phyloP scores from a whole-genome alignment of 2,797 vertebrate species.

The Pempheris klunzingeri region DNA sequence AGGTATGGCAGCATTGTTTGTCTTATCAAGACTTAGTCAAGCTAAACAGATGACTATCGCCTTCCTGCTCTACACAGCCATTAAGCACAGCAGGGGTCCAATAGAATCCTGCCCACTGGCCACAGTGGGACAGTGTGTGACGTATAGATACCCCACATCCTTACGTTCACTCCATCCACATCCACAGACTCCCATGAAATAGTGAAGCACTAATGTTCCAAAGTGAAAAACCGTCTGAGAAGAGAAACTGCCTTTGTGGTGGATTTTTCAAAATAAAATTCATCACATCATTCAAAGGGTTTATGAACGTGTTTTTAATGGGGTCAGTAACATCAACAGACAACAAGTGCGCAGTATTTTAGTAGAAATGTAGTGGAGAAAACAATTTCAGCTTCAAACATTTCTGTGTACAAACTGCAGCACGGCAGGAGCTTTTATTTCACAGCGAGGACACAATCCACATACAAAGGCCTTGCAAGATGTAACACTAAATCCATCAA shows the following conservation, averaged over 20 bases:
- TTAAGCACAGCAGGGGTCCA: slow-evolving; percentile 29
- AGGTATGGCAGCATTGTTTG: slow-evolving; percentile 45
- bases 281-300: neutral
- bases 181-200: neutral
- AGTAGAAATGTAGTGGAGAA: slow-evolving; percentile 40
- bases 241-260: neutral
- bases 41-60: slow-evolving; percentile 54
- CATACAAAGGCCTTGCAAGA: neutral
- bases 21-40: slow-evolving; percentile 53
- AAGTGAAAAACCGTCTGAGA: neutral
- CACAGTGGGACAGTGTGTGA: neutral
- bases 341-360: neutral
- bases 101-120: slow-evolving; percentile 23
- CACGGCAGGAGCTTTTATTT: slow-evolving; percentile 23
- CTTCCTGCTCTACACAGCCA: slow-evolving; percentile 40
- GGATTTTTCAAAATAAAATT: slow-evolving; percentile 6
- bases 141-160: slow-evolving; percentile 20
- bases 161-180: neutral
- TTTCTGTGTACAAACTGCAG: slow-evolving; percentile 7
- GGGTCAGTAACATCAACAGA: neutral
- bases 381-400: slow-evolving; percentile 38
- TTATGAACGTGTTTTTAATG: neutral
- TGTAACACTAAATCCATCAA: neutral
- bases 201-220: neutral
- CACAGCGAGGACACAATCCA: neutral